Base-by-base conservation (phyloP, 1,140 invertebrate genomes). In the Apis dorsata region DNA sequence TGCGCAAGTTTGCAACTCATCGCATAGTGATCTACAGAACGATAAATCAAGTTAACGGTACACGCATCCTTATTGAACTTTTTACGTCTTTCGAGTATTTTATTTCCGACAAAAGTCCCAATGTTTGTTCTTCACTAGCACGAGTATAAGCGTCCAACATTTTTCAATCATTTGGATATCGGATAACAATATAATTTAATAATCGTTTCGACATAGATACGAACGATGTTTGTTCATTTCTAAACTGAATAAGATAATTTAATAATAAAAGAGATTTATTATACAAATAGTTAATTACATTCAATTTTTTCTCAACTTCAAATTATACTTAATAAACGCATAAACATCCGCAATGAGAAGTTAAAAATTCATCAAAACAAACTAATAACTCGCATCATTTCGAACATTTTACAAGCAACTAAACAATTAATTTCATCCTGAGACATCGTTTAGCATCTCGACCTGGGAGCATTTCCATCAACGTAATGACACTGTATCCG, bases 1-100 rank as follows among this genome's bases (percentile, higher is more conserved):
- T 55, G 12, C 34, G 34, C 17, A 53, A 19, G 70, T 21, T 72
- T 55, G 69, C 51, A 34, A 51, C 70, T 72, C 51, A 55, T 72
- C 70, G 19, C 7, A 55, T 28, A 55, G 17, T 55, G 49, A 72
- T 72, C 70, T 72, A 72, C 55, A 72, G 70, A 72, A 53, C 70
- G n/a, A 72, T 72, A 72, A 72, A 72, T 72, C 70, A 72, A 55
- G 70, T 24, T 72, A 72, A 72, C 70, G 70, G 70, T 72, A 72
- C 51, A 28, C 15, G n/a, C 17, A 55, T 55, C n/a, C 51, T 53
- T 15, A 28, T 44, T 72, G 51, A 21, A 72, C 51, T 72, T 55
- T 44, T 55, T 55, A 28, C 17, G 12, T 55, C 21, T 19, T 28
- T 19, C 24, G 10, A 9, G 49, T 15, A 24, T 70, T 11, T 70